These are phyloP conservation scores for Linnaemya vulpina DNA, from an alignment of 2,888 invertebrate species.

Conservation along the genomic window DNA sequence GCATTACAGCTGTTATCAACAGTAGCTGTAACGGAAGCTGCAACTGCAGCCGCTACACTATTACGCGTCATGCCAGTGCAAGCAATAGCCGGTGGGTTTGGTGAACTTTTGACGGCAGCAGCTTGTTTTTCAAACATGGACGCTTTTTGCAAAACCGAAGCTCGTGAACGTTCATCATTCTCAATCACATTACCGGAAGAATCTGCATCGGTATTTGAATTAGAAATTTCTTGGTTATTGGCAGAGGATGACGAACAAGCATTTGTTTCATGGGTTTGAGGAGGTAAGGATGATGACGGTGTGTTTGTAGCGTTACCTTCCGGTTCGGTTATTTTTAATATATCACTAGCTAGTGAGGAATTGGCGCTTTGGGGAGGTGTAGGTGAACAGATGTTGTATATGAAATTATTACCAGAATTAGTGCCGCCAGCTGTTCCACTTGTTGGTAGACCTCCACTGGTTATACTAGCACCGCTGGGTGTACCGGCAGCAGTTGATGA, in stretches of 20 bases:
- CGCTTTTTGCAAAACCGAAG: slow-evolving; percentile 83
- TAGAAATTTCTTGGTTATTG: slow-evolving; percentile 61
- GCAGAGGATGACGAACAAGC: slow-evolving; percentile 60
- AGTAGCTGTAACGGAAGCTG: not conserved
- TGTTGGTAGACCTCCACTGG: slow-evolving; percentile 74
- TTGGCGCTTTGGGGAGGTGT: slow-evolving; percentile 77
- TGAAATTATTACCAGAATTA: slow-evolving; percentile 76
- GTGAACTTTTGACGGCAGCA: slow-evolving; percentile 74
- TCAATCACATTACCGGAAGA: slow-evolving; percentile 75
- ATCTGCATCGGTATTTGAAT: slow-evolving; percentile 71
- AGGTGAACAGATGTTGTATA: slow-evolving; percentile 79
- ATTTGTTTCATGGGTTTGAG: slow-evolving; percentile 40
- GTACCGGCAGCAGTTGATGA: slow-evolving; percentile 81
- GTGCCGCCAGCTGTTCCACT: slow-evolving; percentile 71
- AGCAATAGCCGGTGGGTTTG: slow-evolving; percentile 52
- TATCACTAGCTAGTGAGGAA: slow-evolving; percentile 75
- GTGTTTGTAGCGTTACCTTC: slow-evolving; percentile 68
- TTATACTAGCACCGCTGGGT: slow-evolving; percentile 79
- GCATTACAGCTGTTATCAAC: slow-evolving; percentile 47
- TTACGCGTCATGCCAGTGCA: slow-evolving; percentile 51
- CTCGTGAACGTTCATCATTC: slow-evolving; percentile 81
- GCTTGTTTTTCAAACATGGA: slow-evolving; percentile 83
- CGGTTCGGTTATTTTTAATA: slow-evolving; percentile 82
- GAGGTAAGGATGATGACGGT: slow-evolving; percentile 35
- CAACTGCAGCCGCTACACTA: slow-evolving; percentile 24